Evolutionary conservation across 2,888 invertebrate species (phyloP), one percentile per base, ranked within the genome.

Genomic region (Chloroclysta siterata): DNA sequence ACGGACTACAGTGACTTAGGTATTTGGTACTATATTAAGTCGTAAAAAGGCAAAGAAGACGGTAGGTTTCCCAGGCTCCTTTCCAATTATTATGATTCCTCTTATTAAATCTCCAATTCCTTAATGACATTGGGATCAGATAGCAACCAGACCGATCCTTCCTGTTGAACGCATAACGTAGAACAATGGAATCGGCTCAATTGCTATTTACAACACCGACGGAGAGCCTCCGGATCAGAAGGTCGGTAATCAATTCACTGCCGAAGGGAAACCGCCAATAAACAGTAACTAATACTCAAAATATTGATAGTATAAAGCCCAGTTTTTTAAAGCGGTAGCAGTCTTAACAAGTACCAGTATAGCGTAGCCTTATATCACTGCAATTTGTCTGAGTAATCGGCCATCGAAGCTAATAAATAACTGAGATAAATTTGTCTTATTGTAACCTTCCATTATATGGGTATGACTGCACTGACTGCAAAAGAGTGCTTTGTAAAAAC

Each of bases 181-280:
- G 54, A 64, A 63, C 69, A 80, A 75, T 80, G 80, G 77, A 79
- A 72, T 79, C 72, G 61, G 48, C 69, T 75, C 53, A 59, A 79
- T 85, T 81, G 76, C 71, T 83, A 86, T 85, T 80, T 84, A 79
- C 60, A 69, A 78, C 65, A 69, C 63, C 53, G 66, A 68, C 75
- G 72, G 70, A 76, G 3, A 76, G 69, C 76, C 74, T 69, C 68
- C 71, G 70, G 70, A 75, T 70, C 70, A 69, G 79, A 82, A 86
- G 86, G 84, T 77, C 80, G 71, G 53, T 76, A 76, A 78, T 74
- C 68, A 74, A 78, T 76, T 77, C 75, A 76, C 68, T 72, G 71
- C 71, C 68, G 74, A 74, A 73, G 73, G 77, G 70, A 73, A 71
- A 73, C 69, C 44, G 53, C 14, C 41, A n/a, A 39, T 53, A 53